These are phyloP conservation scores for Danio albolineatus DNA, from an alignment of 2,797 vertebrate species.

Conservation along the genomic window DNA sequence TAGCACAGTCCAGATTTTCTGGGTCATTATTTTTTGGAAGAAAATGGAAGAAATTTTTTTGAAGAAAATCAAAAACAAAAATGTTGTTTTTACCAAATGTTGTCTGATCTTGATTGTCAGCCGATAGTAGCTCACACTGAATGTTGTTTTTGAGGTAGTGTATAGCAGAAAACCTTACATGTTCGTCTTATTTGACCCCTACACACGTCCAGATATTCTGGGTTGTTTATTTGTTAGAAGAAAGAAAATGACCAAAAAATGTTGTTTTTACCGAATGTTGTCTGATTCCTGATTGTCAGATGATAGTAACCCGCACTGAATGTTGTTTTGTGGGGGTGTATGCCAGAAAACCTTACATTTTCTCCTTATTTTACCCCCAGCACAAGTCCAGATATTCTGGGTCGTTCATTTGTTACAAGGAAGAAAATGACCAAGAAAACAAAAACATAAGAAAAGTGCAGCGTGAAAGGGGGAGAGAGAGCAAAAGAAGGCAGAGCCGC, in stretches of 20 bases:
- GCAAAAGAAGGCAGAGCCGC: slow-evolving; percentile 65
- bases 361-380: slow-evolving; percentile 45
- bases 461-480: slow-evolving; percentile 63
- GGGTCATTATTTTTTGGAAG: too few relatives aligned
- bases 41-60: too few relatives aligned
- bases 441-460: slow-evolving; percentile 74
- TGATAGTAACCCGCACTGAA: slow-evolving; percentile 14
- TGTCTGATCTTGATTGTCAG: slow-evolving; percentile 5
- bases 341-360: slow-evolving; percentile 44
- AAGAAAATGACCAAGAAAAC: slow-evolving; percentile 80
- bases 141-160: slow-evolving; percentile 46
- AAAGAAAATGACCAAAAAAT: slow-evolving; percentile 75
- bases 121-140: slow-evolving; percentile 13
- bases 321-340: slow-evolving; percentile 44
- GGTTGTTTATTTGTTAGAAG: slow-evolving; percentile 73
- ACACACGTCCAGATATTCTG: slow-evolving; percentile 71
- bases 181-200: slow-evolving; percentile 28
- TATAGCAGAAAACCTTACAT: slow-evolving; percentile 42
- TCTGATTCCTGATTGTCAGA: slow-evolving; percentile 12
- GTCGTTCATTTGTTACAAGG: slow-evolving; percentile 73
- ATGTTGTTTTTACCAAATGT: background rate
- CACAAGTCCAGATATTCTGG: slow-evolving; percentile 71
- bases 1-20: too few relatives aligned
- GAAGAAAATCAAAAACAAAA: too few relatives aligned
- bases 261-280: background rate